A percentile compares a stretch with the other conserved stretches of the same genome.
Evolutionary conservation across 1,140 invertebrate species (phyloP).

Genomic region (Drosophila ambigua): DNA sequence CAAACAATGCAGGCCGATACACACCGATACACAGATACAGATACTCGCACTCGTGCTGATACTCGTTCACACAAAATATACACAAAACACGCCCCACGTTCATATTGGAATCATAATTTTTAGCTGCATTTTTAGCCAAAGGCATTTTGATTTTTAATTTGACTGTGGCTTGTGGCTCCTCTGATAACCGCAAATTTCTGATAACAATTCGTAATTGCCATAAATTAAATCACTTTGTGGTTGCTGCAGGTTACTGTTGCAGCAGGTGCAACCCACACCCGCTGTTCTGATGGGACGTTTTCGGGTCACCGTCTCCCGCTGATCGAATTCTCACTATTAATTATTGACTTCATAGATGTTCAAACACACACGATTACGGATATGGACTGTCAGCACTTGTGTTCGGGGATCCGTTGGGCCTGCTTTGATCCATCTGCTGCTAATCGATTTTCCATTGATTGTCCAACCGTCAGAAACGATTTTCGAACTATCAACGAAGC

Average conservation of each 20-base stretch:
- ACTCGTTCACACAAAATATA: not conserved
- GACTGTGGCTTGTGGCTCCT: slow-evolving; percentile 10
- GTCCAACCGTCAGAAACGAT: too few relatives aligned
- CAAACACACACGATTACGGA: too few relatives aligned
- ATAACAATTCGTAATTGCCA: slow-evolving; percentile 51
- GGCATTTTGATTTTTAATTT: slow-evolving; percentile 63
- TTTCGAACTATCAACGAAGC: not conserved
- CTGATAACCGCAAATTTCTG: slow-evolving; percentile 44
- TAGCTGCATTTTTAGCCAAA: slow-evolving; percentile 37
- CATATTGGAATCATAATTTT: slow-evolving; percentile 33
- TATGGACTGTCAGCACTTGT: too few relatives aligned
- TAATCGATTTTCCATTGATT: too few relatives aligned
- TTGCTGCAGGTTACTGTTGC: not conserved
- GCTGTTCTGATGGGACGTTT: too few relatives aligned
- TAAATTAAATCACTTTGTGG: slow-evolving; percentile 43
- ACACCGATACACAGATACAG: not conserved
- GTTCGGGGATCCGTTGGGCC: too few relatives aligned
- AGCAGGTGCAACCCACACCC: not conserved
- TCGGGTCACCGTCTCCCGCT: not conserved
- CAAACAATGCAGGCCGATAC: slow-evolving; percentile 22
- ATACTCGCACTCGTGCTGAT: not conserved
- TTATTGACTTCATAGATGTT: slow-evolving; percentile 1
- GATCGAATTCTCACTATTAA: slow-evolving; percentile 11
- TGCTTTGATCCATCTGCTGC: too few relatives aligned
- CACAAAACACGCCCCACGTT: not conserved